Base-by-base conservation (phyloP, 2,113 vertebrate genomes). In the Nothoprocta pentlandii region DNA sequence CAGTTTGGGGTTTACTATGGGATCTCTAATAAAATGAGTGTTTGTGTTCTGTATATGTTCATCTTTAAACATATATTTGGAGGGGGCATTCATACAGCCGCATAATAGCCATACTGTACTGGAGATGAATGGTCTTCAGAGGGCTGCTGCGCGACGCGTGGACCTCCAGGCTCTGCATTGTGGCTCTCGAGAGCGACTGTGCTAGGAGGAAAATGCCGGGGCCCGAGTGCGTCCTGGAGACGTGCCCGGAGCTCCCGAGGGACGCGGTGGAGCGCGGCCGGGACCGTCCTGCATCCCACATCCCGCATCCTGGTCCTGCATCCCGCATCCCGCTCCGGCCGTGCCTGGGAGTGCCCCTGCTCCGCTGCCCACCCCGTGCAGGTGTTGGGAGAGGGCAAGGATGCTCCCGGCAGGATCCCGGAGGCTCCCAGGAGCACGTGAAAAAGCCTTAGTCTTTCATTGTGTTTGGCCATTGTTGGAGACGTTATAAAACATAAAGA, bases 21-120 rank as follows among this genome's bases (percentile, higher is more conserved):
- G 73, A 16, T 59, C 71, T 4, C 34, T 39, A 15, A 91, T 90
- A 96, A 26, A 83, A 34, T 42, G 2, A 74, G 85, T 0, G 90
- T 41, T 88, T 91, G 91, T 96, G 16, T 8, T 78, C 85, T 21
- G 68, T 34, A 22, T 2, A 93, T 83, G 76, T 12, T 20, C 83
- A 78, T 76, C 76, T 2, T 67, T 96, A 92, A 95, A 88, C 95
- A 96, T n/a, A 95, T 87, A 95, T 94, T 97, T 97, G 90, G 95
- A 58, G 96, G 90, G 94, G 93, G 93, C 47, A 59, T 84, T 95
- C 82, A 63, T 25, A 4, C 34, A 23, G 90, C 16, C 0, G 4
- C 95, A 94, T 36, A 96, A 94, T 78, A 1, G 87, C 3, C 2
- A 3, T 13, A 42, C 94, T 97, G 96, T 97, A 1, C 21, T 10